Conservation (phyloP, 2,113 vertebrate genomes). For the Gracilinanus agilis region DNA sequence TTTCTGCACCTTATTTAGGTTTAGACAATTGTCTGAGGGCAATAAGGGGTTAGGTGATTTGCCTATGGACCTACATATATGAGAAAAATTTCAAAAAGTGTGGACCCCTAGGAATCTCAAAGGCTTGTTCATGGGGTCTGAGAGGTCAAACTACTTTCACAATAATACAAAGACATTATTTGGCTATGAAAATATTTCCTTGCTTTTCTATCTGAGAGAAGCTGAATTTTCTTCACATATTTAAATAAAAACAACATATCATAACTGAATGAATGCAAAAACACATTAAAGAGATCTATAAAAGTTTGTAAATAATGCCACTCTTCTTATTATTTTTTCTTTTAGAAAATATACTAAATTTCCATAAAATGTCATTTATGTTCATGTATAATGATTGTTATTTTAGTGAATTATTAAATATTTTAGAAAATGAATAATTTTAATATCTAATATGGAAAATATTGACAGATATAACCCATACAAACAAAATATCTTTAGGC, state of each 20-base stretch:
- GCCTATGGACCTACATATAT: neutral
- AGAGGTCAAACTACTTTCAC: neutral
- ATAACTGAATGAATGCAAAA: neutral
- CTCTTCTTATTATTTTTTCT: neutral
- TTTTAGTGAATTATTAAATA: neutral
- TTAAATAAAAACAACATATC: neutral
- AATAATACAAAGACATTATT: neutral
- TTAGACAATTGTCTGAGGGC: neutral
- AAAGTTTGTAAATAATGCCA: neutral
- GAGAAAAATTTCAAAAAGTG: neutral
- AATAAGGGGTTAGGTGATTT: neutral
- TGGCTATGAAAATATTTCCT: neutral
- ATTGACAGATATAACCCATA: no score
- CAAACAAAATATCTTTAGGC: neutral
- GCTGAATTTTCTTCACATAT: neutral
- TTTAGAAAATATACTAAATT: neutral
- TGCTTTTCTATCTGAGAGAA: neutral
- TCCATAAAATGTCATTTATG: neutral
- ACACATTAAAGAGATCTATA: neutral
- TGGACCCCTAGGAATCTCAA: neutral
- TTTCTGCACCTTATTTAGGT: neutral
- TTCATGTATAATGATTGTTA: neutral
- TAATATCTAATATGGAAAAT: no score
- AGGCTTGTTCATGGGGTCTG: neutral
- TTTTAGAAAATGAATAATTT: neutral